Percentiles rank a stretch among this genome's conserved stretches.
Conservation (phyloP, 2,113 vertebrate species). For the Thalassoma bifasciatum region DNA sequence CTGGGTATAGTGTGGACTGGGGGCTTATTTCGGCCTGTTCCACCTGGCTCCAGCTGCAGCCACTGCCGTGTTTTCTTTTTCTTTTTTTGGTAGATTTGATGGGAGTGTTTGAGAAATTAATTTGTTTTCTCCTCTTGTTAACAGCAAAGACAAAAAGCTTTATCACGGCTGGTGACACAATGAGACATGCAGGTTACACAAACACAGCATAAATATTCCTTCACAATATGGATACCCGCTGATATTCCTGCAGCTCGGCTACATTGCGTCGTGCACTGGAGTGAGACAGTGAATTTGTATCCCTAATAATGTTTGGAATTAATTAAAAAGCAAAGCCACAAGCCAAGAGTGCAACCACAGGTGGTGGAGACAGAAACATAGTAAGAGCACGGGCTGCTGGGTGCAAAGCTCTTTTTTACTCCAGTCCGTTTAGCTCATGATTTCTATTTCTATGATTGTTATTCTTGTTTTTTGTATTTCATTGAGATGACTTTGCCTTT, state of each 20-base stretch:
- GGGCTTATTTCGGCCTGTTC: no score
- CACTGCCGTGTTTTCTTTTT: no score
- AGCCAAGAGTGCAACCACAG: constrained; percentile 66
- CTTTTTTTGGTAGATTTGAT: no score
- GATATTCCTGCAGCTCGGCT: constrained; percentile 59
- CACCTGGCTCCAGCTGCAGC: no score
- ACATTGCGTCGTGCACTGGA: constrained; percentile 43
- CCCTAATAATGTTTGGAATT: constrained; percentile 75
- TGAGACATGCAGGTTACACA: constrained; percentile 45
- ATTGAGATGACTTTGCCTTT: constrained; percentile 64
- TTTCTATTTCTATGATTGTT: constrained; percentile 63
- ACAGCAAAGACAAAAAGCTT: neutral
- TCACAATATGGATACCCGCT: constrained; percentile 62
- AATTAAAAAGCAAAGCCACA: constrained; percentile 72
- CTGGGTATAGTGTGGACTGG: no score
- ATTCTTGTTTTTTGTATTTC: constrained; percentile 39
- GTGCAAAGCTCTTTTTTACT: constrained; percentile 36
- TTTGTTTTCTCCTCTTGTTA: neutral
- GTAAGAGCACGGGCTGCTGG: constrained; percentile 39
- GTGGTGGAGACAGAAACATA: constrained; percentile 42
- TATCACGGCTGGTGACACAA: constrained; percentile 31
- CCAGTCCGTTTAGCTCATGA: constrained; percentile 59
- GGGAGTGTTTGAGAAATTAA: neutral
- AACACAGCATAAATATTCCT: constrained; percentile 49
- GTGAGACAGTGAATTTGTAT: constrained; percentile 70